Percentiles rank a stretch among this genome's conserved stretches.
phyloP scores from a whole-genome alignment of 30 jellyfish, hydroid and myxozoan species.

The Cassiopea andromeda region DNA sequence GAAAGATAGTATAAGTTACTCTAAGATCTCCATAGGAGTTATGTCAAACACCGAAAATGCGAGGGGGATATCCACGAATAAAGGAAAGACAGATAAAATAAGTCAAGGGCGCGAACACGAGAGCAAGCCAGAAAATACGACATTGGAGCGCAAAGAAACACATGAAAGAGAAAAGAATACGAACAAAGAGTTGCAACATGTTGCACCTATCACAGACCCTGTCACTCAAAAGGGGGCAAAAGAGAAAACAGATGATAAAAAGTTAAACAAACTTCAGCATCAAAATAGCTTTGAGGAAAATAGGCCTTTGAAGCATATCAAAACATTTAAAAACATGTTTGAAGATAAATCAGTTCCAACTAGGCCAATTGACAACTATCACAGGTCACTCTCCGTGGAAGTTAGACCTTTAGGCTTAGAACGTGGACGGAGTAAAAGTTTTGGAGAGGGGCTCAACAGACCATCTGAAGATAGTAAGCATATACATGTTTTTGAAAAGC shows the following conservation, averaged over 20 bases:
- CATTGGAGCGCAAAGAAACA: too few species aligned
- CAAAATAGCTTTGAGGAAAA: slow-evolving; percentile 20
- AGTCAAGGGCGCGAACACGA: too few species aligned
- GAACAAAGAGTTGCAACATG: neutral
- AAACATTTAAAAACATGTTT: slow-evolving; percentile 54
- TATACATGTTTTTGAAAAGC: slow-evolving; percentile 45
- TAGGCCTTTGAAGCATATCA: slow-evolving; percentile 33
- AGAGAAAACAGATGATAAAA: neutral
- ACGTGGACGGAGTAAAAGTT: slow-evolving; percentile 28
- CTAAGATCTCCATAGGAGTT: neutral
- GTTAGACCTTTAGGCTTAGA: slow-evolving; percentile 4
- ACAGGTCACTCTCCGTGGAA: slow-evolving; percentile 35
- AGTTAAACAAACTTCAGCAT: neutral
- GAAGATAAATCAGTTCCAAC: slow-evolving; percentile 34
- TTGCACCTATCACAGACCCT: neutral
- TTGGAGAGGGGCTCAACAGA: slow-evolving; percentile 49
- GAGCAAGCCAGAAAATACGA: too few species aligned
- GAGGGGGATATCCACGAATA: neutral
- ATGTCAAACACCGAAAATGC: neutral
- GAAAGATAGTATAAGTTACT: neutral
- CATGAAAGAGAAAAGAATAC: neutral
- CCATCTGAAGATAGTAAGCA: slow-evolving; percentile 15
- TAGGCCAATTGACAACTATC: slow-evolving; percentile 65
- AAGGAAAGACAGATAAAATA: too few species aligned
- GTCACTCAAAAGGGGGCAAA: neutral